Base-by-base conservation (phyloP, 2,888 invertebrate genomes). In the Vesta saturnalis region DNA sequence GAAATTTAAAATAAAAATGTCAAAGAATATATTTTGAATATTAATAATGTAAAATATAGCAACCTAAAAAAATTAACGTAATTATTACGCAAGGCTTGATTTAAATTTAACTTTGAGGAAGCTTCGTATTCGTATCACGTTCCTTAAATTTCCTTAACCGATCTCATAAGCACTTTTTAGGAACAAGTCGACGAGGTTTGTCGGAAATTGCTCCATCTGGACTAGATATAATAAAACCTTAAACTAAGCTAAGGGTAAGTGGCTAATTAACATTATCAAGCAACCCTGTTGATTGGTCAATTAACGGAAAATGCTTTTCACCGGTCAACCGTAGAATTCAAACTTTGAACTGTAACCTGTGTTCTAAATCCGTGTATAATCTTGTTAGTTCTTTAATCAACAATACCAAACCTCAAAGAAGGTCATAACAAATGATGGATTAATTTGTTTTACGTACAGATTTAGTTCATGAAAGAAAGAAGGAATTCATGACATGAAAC, bases 151-250 rank as follows among this genome's bases (percentile, higher is more conserved):
- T 71, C 70, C 70, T 71, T 64, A 52, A 43, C 49, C 60, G 43
- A 60, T 60, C 59, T 69, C 19, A 58, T 70, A 69, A 60, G 67
- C 67, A 69, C 72, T 72, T 73, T 72, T 71, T 59, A 57, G 65
- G 65, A 67, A 72, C 69, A 68, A 71, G 57, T 64, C 64, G 30
- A 64, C 64, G 67, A 71, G 71, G 71, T 71, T 73, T 71, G 72
- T 71, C 73, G 73, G 74, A 74, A 75, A 75, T 75, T 74, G 69
- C 70, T 66, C 71, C 75, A 74, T 75, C 73, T 72, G 66, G 63
- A 54, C 65, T 52, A 70, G 65, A 72, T 72, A 71, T 72, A 71
- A 73, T 72, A 73, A 70, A 73, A 72, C 71, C 70, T 70, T 71
- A 69, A 70, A 69, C 69, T 69, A 66, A 70, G 58, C 70, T 63